Percentiles rank a stretch among this genome's conserved stretches.
Conservation (phyloP, 2,888 invertebrate species). For the Caenorhabditis parvicauda region DNA sequence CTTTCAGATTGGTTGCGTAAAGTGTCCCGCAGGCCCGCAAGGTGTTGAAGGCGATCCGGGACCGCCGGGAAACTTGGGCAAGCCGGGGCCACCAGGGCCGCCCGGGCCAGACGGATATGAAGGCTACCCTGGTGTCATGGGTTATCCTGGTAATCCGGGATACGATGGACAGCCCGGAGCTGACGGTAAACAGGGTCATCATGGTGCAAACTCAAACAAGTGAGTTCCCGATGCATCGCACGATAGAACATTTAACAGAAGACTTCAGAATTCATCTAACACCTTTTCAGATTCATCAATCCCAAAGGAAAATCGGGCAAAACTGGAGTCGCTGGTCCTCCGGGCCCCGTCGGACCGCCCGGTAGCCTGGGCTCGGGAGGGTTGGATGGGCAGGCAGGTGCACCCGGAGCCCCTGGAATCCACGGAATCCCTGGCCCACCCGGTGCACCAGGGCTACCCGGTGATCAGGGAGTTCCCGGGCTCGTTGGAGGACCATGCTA, state of each 20-base stretch:
- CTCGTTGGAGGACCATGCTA: slow-evolving; percentile 10
- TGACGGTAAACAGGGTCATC: slow-evolving; percentile 16
- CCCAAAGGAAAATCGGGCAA: slow-evolving; percentile 13
- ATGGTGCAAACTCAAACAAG: slow-evolving; percentile 10
- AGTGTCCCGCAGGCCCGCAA: slow-evolving; percentile 20
- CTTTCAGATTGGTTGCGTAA: slow-evolving; percentile 16
- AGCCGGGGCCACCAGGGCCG: slow-evolving; percentile 7
- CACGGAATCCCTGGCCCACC: slow-evolving; percentile 24
- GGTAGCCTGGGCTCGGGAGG: slow-evolving; percentile 8
- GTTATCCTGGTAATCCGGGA: slow-evolving; percentile 11
- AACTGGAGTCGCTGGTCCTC: slow-evolving; percentile 10
- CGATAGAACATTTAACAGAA: background rate
- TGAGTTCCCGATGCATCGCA: background rate
- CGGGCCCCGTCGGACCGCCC: slow-evolving; percentile 6
- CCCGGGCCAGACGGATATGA: slow-evolving; percentile 24
- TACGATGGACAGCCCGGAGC: slow-evolving; percentile 14
- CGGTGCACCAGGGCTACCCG: slow-evolving; percentile 15
- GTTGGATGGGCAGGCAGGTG: slow-evolving; percentile 9
- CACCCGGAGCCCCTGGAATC: slow-evolving; percentile 14
- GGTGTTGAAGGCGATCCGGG: slow-evolving; percentile 26
- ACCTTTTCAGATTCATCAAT: slow-evolving; percentile 3
- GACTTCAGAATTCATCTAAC: background rate
- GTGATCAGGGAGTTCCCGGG: slow-evolving; percentile 13
- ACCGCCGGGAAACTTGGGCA: slow-evolving; percentile 19
- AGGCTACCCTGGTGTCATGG: slow-evolving; percentile 17